Evolutionary conservation across 2,797 vertebrate species (phyloP).

Genomic region (Staurois parvus): DNA sequence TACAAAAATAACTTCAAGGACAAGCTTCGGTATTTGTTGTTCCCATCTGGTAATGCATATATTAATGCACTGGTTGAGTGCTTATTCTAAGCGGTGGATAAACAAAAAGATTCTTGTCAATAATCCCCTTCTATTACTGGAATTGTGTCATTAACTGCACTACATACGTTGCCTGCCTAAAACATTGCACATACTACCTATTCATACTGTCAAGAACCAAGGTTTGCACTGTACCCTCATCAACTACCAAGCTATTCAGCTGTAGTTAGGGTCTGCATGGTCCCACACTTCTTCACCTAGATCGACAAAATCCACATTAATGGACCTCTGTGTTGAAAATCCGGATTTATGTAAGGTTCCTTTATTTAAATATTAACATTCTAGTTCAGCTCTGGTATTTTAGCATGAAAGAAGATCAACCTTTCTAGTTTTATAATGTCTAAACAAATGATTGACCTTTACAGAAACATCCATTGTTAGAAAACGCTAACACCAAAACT

Average conservation of each 20-base stretch:
- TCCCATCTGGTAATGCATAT: no score
- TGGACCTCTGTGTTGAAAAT: background rate
- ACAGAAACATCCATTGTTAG: background rate
- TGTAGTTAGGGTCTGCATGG: background rate
- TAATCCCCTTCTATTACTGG: no score
- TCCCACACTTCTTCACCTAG: background rate
- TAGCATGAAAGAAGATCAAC: background rate
- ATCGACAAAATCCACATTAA: background rate
- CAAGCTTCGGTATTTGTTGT: no score
- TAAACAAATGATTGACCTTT: background rate
- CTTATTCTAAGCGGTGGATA: no score
- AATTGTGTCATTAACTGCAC: no score
- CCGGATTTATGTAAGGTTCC: background rate
- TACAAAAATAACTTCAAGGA: no score
- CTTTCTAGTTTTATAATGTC: background rate
- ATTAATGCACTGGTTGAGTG: no score
- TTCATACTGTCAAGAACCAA: background rate
- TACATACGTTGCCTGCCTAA: no score
- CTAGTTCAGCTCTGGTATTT: background rate
- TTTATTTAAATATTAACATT: background rate
- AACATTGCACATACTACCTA: background rate
- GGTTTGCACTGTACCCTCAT: no score
- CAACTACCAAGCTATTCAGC: background rate
- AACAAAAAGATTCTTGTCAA: no score
- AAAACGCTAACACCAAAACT: background rate